Evolutionary conservation across 2,888 invertebrate species (phyloP).

Genomic region (Limnephilus lunatus): DNA sequence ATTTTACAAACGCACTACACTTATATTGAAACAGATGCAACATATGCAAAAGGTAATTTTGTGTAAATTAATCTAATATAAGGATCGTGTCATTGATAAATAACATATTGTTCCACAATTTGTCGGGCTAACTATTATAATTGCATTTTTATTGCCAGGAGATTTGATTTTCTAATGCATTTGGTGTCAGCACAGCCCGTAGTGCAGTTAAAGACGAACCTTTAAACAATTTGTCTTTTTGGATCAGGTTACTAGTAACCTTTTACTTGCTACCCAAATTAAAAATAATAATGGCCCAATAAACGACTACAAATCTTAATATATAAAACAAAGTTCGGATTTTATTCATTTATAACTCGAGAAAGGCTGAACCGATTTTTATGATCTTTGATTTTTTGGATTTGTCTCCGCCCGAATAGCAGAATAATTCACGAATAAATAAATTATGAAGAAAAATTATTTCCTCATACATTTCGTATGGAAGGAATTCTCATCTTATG

Average conservation of each 20-base stretch:
- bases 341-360: too few species aligned
- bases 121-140: conserved; percentile 44
- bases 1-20: not conserved
- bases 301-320: too few species aligned
- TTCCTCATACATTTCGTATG: too few species aligned
- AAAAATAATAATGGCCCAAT: too few species aligned
- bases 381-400: too few species aligned
- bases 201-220: not conserved
- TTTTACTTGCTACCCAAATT: not conserved
- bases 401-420: too few species aligned
- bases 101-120: conserved; percentile 54
- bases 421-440: too few species aligned
- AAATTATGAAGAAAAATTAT: too few species aligned
- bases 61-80: conserved; percentile 62
- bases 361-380: too few species aligned
- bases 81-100: conserved; percentile 62
- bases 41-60: conserved; percentile 61
- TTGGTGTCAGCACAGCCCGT: not conserved
- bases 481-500: too few species aligned
- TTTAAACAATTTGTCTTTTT: not conserved
- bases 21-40: conserved; percentile 36
- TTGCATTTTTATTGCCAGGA: conserved; percentile 46
- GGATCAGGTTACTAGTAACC: not conserved
- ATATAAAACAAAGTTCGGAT: too few species aligned
- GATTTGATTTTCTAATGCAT: conserved; percentile 33